Evolutionary conservation across 2,888 invertebrate genomes (phyloP).

Genomic region (Resseliella maxima): DNA sequence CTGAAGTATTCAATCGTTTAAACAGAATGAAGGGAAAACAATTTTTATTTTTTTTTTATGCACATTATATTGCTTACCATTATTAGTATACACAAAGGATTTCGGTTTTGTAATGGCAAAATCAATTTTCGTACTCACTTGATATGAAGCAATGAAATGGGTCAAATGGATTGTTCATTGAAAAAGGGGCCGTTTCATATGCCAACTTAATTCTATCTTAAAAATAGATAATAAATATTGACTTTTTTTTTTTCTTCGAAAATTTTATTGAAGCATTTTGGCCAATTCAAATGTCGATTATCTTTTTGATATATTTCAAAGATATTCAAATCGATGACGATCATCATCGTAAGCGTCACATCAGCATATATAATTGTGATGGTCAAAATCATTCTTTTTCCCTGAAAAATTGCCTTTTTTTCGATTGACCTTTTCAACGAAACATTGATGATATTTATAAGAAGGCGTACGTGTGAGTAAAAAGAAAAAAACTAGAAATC

Average conservation of each 20-base stretch:
- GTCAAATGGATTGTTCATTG: too few relatives aligned
- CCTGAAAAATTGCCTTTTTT: not conserved
- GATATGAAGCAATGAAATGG: too few relatives aligned
- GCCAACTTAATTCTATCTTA: not conserved
- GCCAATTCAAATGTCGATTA: constrained; percentile 10
- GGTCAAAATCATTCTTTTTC: not conserved
- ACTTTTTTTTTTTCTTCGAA: not conserved
- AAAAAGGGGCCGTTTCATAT: too few relatives aligned
- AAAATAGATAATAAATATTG: constrained; percentile 30
- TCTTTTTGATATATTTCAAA: not conserved
- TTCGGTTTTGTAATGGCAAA: not conserved
- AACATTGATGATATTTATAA: not conserved
- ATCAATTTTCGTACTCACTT: not conserved
- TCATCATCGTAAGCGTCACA: not conserved
- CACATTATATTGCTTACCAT: not conserved
- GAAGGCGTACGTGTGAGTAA: not conserved
- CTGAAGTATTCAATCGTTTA: not conserved
- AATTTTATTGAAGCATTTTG: not conserved
- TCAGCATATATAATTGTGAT: constrained; percentile 2
- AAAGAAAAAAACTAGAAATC: not conserved
- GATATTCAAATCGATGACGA: not conserved
- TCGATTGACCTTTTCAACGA: constrained; percentile 31
- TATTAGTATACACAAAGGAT: not conserved
- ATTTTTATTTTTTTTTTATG: too few relatives aligned
- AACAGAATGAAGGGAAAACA: not conserved